phyloP scores from a whole-genome alignment of 2,113 vertebrate species.

The Upupa epops region DNA sequence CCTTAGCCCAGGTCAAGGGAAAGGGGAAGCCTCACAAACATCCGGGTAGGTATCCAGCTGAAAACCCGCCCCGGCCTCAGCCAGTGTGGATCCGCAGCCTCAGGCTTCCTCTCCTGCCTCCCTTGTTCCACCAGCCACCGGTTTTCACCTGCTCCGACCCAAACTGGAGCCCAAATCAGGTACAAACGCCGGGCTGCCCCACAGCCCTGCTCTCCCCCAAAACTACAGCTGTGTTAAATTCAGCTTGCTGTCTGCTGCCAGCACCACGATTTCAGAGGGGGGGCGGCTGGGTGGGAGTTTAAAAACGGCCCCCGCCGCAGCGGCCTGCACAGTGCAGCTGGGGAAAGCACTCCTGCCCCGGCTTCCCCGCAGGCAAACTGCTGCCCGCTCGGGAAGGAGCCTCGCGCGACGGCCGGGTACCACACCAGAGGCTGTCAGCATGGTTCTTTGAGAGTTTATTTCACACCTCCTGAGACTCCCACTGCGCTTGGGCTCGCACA shows the following conservation, averaged over 20 bases:
- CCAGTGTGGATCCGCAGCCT: background rate
- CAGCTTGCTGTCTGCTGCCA: background rate
- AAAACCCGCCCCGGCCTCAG: background rate
- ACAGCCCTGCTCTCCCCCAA: background rate
- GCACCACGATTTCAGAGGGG: background rate
- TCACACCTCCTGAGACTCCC: background rate
- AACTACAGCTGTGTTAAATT: background rate
- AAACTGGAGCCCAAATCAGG: background rate
- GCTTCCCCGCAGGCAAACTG: background rate
- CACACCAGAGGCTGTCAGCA: background rate
- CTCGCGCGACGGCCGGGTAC: constrained; percentile 13
- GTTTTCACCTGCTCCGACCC: accelerated
- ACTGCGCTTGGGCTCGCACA: constrained; percentile 8
- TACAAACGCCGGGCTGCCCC: background rate
- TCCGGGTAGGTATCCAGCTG: background rate
- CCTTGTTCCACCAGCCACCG: too few species aligned
- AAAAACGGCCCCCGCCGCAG: background rate
- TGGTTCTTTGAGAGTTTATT: background rate
- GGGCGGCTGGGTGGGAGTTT: background rate
- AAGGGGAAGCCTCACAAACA: background rate
- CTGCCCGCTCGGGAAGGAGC: background rate
- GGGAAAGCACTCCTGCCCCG: background rate
- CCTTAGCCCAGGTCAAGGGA: background rate
- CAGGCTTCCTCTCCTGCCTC: too few species aligned
- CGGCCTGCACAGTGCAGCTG: background rate